These are phyloP conservation scores for Parnassius glacialis DNA, from an alignment of 2,888 invertebrate species.

Conservation along the genomic window DNA sequence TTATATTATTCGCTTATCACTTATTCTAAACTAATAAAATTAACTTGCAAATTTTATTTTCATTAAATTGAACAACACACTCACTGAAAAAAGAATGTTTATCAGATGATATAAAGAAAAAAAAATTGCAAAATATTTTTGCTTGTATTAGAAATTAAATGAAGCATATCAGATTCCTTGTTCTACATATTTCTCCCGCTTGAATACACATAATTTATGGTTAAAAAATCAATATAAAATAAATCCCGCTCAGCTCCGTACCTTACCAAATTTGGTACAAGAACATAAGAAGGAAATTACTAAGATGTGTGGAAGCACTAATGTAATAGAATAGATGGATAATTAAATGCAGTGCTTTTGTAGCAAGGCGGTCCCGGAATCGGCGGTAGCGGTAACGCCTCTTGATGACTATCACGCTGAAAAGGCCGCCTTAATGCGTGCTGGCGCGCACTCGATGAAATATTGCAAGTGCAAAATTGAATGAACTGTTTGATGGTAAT, in stretches of 20 bases:
- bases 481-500: slow-evolving; percentile 49
- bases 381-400: slow-evolving; percentile 62
- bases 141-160: no score
- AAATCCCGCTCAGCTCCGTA: not conserved
- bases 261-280: not conserved
- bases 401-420: slow-evolving; percentile 61
- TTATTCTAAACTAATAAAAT: no score
- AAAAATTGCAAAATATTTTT: no score
- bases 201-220: not conserved
- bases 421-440: slow-evolving; percentile 61
- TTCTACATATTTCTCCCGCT: no score
- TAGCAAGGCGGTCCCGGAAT: slow-evolving; percentile 52
- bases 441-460: slow-evolving; percentile 53
- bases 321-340: slow-evolving; percentile 53
- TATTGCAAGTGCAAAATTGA: slow-evolving; percentile 48
- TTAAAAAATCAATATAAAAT: not conserved
- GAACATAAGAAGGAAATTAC: slow-evolving; percentile 20
- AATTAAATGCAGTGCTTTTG: slow-evolving; percentile 58
- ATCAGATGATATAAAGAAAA: no score
- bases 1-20: no score
- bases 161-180: no score
- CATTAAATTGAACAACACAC: no score
- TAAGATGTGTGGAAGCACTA: slow-evolving; percentile 28
- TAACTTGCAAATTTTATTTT: no score
- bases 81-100: no score